A percentile compares a stretch with the other conserved stretches of the same genome.
These are phyloP conservation scores for Eupithecia vulgata DNA, from an alignment of 2,888 invertebrate genomes.

Conservation along the genomic window DNA sequence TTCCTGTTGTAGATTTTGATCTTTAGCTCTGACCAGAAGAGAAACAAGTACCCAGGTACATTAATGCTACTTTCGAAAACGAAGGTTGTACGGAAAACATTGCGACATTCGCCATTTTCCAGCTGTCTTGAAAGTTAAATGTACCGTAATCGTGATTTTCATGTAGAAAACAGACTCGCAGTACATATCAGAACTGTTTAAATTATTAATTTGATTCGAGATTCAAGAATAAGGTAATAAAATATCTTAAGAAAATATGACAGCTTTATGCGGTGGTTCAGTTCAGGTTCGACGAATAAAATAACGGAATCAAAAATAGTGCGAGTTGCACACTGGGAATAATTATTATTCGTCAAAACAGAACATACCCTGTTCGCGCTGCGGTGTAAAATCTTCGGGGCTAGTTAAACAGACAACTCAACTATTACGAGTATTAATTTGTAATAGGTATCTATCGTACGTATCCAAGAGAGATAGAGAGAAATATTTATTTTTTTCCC, in stretches of 20 bases:
- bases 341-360: background rate
- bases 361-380: background rate
- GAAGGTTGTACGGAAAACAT: slow-evolving; percentile 33
- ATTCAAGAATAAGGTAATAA: background rate
- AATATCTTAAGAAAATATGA: too few relatives aligned
- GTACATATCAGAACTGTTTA: background rate
- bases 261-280: too few relatives aligned
- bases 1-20: slow-evolving; percentile 33
- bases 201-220: background rate
- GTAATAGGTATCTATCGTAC: too few relatives aligned
- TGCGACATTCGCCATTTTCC: slow-evolving; percentile 34
- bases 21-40: slow-evolving; percentile 21
- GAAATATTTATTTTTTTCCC: too few relatives aligned
- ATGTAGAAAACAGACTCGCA: slow-evolving; percentile 18
- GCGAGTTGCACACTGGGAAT: background rate
- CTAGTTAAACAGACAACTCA: background rate
- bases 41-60: slow-evolving; percentile 1
- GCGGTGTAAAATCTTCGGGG: background rate
- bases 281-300: background rate
- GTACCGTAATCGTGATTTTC: background rate
- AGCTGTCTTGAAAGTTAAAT: slow-evolving; percentile 31
- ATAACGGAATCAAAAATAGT: too few relatives aligned
- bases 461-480: too few relatives aligned
- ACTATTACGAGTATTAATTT: too few relatives aligned
- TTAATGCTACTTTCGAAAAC: slow-evolving; percentile 29